These are phyloP conservation scores for Atrichornis clamosus DNA, from an alignment of 2,113 vertebrate species.

Conservation along the genomic window DNA sequence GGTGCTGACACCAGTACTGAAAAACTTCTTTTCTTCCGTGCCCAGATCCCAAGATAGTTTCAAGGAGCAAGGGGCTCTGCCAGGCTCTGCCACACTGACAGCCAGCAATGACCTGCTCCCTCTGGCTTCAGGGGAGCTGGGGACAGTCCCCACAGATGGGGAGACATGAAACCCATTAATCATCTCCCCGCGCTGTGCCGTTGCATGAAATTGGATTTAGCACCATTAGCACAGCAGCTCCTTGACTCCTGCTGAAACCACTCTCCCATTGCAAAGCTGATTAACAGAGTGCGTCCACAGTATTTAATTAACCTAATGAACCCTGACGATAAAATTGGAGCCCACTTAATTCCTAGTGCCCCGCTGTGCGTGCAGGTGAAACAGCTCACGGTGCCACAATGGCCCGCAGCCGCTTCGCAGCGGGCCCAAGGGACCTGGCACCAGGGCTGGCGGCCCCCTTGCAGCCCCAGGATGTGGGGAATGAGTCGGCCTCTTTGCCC, in stretches of 20 bases:
- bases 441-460: background rate
- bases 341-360: background rate
- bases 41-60: background rate
- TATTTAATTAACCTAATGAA: conserved; percentile 62
- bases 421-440: accelerated
- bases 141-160: background rate
- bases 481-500: accelerated
- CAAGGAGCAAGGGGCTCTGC: background rate
- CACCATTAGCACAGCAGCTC: background rate
- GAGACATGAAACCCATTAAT: background rate
- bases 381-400: accelerated
- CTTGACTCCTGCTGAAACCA: background rate
- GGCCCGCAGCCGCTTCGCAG: accelerated
- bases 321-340: conserved; percentile 25
- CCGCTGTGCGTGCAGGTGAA: background rate
- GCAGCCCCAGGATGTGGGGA: background rate
- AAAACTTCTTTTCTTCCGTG: background rate
- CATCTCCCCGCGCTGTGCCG: background rate
- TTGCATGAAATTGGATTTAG: conserved; percentile 15
- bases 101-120: accelerated
- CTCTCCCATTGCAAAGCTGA: conserved; percentile 20
- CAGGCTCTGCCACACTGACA: accelerated
- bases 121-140: background rate
- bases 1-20: background rate
- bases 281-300: background rate